phyloP scores from a whole-genome alignment of 1,140 invertebrate species.

The Pararge aegeria region DNA sequence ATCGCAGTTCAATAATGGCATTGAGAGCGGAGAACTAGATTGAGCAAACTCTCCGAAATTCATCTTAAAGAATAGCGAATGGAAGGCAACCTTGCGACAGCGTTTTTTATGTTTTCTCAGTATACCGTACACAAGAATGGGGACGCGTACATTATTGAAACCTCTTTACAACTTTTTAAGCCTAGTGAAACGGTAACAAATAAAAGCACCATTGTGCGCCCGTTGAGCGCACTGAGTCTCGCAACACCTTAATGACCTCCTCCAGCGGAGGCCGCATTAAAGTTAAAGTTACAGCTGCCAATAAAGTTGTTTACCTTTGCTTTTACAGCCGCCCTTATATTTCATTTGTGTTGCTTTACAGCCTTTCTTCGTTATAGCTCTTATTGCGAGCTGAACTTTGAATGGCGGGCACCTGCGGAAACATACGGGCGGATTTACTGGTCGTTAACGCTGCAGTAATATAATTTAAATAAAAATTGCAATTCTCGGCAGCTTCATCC shows the following conservation, averaged over 20 bases:
- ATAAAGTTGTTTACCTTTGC: constrained; percentile 26
- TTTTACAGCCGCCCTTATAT: constrained; percentile 16
- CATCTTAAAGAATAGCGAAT: too few relatives aligned
- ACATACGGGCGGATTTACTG: neutral
- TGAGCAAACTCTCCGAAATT: too few relatives aligned
- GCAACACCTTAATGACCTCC: constrained; percentile 2
- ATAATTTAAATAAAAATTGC: too few relatives aligned
- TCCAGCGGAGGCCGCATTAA: constrained; percentile 6
- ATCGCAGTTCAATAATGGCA: too few relatives aligned
- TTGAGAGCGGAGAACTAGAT: too few relatives aligned
- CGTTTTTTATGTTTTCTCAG: too few relatives aligned
- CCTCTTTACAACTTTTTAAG: too few relatives aligned
- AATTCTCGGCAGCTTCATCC: too few relatives aligned
- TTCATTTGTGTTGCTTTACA: constrained; percentile 20
- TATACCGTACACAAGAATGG: too few relatives aligned
- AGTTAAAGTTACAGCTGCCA: constrained; percentile 22
- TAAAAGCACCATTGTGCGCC: neutral
- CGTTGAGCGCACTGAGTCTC: neutral
- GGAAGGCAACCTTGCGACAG: too few relatives aligned
- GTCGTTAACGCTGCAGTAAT: neutral
- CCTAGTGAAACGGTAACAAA: neutral
- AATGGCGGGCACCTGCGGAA: neutral
- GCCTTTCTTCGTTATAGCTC: constrained; percentile 19
- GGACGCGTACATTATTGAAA: too few relatives aligned
- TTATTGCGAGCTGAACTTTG: constrained; percentile 11